These are phyloP conservation scores for Fregetta grallaria DNA, from an alignment of 2,113 vertebrate genomes.

Conservation along the genomic window DNA sequence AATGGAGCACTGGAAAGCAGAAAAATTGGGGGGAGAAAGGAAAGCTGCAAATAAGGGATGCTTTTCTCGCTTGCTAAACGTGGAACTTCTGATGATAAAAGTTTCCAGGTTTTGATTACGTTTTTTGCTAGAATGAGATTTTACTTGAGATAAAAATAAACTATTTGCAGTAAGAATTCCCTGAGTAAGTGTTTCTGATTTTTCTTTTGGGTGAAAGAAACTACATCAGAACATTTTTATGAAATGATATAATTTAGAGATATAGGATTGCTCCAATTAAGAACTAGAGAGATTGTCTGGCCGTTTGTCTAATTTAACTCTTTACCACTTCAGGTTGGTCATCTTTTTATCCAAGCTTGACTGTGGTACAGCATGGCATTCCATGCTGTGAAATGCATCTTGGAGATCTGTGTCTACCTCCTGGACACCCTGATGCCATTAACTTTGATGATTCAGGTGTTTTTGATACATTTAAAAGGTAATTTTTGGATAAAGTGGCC, in stretches of 20 bases:
- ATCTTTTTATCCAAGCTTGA: constrained; percentile 98
- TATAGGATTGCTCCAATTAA: constrained; percentile 7
- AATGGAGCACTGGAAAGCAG: not conserved
- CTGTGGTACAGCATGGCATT: constrained; percentile 98
- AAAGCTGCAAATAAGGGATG: not conserved
- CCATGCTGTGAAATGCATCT: constrained; percentile 97
- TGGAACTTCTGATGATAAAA: not conserved
- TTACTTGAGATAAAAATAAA: not conserved
- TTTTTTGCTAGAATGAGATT: not conserved
- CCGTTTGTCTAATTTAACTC: constrained; percentile 51
- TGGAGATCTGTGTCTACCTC: constrained; percentile 96
- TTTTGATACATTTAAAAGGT: constrained; percentile 99
- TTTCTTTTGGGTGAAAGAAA: constrained; percentile 13
- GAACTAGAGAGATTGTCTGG: constrained; percentile 33
- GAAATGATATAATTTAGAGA: not conserved
- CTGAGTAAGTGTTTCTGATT: not conserved
- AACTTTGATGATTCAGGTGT: constrained; percentile 99
- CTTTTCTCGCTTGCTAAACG: not conserved
- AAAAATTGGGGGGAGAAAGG: not conserved
- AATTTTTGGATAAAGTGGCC: constrained; percentile 69
- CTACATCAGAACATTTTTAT: not conserved
- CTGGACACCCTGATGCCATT: constrained; percentile 97
- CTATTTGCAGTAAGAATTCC: not conserved
- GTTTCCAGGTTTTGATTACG: not conserved
- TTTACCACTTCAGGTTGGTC: constrained; percentile 88